phyloP scores from a whole-genome alignment of 2,797 vertebrate species.

The Sarcoramphus papa region DNA sequence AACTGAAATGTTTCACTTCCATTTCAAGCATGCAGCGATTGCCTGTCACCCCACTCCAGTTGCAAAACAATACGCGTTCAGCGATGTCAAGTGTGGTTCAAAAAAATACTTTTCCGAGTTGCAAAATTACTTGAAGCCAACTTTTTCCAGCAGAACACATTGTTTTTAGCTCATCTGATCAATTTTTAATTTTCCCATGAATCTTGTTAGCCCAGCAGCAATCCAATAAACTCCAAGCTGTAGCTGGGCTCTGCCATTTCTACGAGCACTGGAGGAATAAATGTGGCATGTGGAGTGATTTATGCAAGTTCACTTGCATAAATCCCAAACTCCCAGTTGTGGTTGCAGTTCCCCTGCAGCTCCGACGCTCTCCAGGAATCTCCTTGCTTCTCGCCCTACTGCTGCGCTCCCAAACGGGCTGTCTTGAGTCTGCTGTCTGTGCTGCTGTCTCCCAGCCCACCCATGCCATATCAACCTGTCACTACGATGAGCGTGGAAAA shows the following conservation, averaged over 20 bases:
- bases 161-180: constrained; percentile 44
- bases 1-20: constrained; percentile 8
- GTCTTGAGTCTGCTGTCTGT: neutral
- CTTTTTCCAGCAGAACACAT: constrained; percentile 1
- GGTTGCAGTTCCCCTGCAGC: constrained; percentile 1
- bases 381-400: neutral
- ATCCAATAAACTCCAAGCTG: constrained; percentile 9
- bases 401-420: neutral
- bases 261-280: neutral
- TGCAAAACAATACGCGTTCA: neutral
- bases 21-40: neutral
- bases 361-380: constrained; percentile 16
- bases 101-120: neutral
- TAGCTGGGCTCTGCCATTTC: neutral
- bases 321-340: neutral
- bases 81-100: neutral
- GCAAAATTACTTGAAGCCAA: neutral
- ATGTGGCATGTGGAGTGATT: neutral
- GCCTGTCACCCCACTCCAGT: neutral
- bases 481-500: rapidly evolving
- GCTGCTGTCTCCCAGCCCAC: neutral
- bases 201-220: constrained; percentile 46
- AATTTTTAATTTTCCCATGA: constrained; percentile 48
- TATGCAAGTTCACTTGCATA: constrained; percentile 9
- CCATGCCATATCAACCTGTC: neutral